These are phyloP conservation scores for Psettodes erumei DNA, from an alignment of 2,113 vertebrate species.

Conservation along the genomic window DNA sequence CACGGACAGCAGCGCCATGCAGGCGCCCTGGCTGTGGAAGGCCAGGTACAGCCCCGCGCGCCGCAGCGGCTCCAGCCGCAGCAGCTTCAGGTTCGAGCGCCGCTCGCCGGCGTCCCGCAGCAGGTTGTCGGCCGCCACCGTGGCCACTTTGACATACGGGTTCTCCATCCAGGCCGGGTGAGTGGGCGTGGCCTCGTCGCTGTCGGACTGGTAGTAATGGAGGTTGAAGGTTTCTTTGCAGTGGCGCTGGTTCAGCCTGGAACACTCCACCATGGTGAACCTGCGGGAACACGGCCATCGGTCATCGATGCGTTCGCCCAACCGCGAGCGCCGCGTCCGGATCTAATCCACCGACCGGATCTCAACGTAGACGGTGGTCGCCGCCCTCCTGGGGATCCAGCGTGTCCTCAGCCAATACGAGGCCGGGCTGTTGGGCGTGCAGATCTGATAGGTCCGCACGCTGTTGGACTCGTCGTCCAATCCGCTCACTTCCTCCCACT, in stretches of 20 bases:
- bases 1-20: conserved; percentile 89
- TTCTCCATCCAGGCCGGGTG: conserved; percentile 88
- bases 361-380: conserved; percentile 85
- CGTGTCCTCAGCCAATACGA: conserved; percentile 87
- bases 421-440: conserved; percentile 66
- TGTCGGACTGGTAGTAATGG: conserved; percentile 79
- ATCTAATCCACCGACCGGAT: conserved; percentile 68
- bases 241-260: conserved; percentile 77
- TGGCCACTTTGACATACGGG: conserved; percentile 85
- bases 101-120: conserved; percentile 65
- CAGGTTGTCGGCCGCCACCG: conserved; percentile 87
- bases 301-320: no score
- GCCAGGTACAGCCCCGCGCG: conserved; percentile 87
- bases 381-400: conserved; percentile 79
- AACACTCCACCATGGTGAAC: conserved; percentile 89
- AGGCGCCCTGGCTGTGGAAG: conserved; percentile 88
- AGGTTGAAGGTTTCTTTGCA: conserved; percentile 91
- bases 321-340: no score
- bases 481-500: conserved; percentile 90
- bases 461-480: conserved; percentile 86
- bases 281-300: neutral
- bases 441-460: conserved; percentile 88
- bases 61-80: conserved; percentile 79
- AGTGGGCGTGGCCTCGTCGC: conserved; percentile 78
- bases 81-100: conserved; percentile 84